These are phyloP conservation scores for Aphidius ervi DNA, from an alignment of 1,140 invertebrate species.

Conservation along the genomic window DNA sequence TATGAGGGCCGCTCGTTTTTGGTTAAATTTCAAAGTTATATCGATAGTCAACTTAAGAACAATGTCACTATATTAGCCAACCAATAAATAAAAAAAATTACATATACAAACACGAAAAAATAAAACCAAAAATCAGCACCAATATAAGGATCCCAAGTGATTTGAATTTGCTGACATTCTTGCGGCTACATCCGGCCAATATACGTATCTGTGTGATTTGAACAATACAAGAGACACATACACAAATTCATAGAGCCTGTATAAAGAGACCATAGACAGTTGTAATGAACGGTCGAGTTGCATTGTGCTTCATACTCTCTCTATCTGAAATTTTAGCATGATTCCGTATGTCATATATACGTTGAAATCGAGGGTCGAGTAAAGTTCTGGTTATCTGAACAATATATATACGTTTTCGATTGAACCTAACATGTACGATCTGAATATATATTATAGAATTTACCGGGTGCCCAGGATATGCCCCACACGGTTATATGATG, in stretches of 20 bases:
- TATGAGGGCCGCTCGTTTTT: conserved; percentile 42
- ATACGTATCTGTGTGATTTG: conserved; percentile 11
- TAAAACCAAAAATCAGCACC: too few relatives aligned
- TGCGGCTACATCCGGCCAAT: conserved; percentile 30
- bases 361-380: conserved; percentile 4
- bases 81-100: too few relatives aligned
- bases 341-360: conserved; percentile 31
- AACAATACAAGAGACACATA: conserved; percentile 35
- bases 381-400: too few relatives aligned
- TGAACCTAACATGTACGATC: conserved; percentile 14
- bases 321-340: conserved; percentile 13
- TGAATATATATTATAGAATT: neutral
- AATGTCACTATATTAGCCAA: too few relatives aligned
- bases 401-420: conserved; percentile 2
- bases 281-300: conserved; percentile 34
- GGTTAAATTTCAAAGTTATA: conserved; percentile 16
- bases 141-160: too few relatives aligned
- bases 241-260: too few relatives aligned
- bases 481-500: conserved; percentile 3
- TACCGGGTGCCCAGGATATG: conserved; percentile 5
- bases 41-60: too few relatives aligned
- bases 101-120: too few relatives aligned
- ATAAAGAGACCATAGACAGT: too few relatives aligned
- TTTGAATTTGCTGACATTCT: neutral
- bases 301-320: conserved; percentile 30